These are phyloP conservation scores for Platycnemis pennipes DNA, from an alignment of 2,888 invertebrate genomes.

Conservation along the genomic window DNA sequence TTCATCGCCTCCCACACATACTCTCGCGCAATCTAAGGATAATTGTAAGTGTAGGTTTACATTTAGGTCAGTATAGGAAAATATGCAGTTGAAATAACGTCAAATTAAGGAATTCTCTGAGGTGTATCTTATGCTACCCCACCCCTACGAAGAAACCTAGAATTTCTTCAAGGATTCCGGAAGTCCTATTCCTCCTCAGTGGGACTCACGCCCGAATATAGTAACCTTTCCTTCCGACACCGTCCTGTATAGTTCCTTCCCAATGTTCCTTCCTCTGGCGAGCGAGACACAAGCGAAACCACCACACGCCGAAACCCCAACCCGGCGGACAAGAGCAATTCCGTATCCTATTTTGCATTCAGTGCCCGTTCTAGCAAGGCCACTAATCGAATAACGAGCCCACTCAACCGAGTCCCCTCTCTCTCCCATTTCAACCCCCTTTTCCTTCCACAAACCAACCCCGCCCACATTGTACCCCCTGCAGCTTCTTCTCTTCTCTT, in stretches of 20 bases:
- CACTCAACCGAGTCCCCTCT: not conserved
- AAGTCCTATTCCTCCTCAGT: not conserved
- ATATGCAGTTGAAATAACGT: no score
- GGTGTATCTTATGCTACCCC: not conserved
- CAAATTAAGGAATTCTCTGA: no score
- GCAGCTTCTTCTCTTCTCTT: not conserved
- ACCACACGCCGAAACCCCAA: not conserved
- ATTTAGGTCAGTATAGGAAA: no score
- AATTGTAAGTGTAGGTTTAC: no score
- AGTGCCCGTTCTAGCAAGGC: conserved; percentile 18
- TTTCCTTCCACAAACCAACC: not conserved
- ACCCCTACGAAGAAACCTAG: not conserved
- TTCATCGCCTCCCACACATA: no score
- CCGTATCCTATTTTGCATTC: conserved; percentile 31
- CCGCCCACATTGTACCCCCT: not conserved
- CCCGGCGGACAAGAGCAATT: not conserved
- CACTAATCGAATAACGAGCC: conserved; percentile 26
- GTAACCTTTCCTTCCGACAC: not conserved
- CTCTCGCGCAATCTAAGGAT: no score
- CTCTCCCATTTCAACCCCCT: not conserved
- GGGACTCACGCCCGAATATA: not conserved
- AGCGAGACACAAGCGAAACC: not conserved
- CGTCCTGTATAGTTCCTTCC: not conserved
- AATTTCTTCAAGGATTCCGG: not conserved
- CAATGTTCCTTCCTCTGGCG: not conserved